Evolutionary conservation across 2,797 vertebrate species (phyloP), one percentile per base, ranked within the genome.

Genomic region (Clarias laeviceps): DNA sequence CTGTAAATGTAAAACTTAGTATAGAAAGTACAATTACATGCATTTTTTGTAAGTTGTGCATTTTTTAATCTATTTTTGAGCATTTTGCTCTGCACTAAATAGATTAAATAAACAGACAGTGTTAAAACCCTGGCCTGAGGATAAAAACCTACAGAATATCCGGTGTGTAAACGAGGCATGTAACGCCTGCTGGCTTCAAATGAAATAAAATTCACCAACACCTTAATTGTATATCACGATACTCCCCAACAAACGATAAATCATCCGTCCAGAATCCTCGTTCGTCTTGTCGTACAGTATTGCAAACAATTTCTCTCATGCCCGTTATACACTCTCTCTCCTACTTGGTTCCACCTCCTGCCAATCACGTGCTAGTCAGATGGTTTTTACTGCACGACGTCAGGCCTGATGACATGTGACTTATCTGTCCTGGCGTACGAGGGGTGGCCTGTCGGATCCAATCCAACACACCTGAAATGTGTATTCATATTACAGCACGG

Each of bases 391-490:
- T 40, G 76, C 57, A 62, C n/a, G 5, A 45, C 27, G 50, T n/a
- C n/a, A 15, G 4, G 1, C 8, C 15, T 50, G 40, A 18, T 50
- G 59, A 59, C 74, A 61, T 34, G 34, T 79, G 77, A 66, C 62
- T 50, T 65, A 80, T 80, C n/a, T 29, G 20, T 20, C 9, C 24
- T 80, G 40, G 62, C 5, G 9, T 66, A 80, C 50, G 40, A 54
- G 6, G 27, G 8, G 61, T 12, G 17, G 61, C 62, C 62, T 80
- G 78, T 80, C 62, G 65, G 22, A 80, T 29, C 24, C 24, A 66
- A 80, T 80, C 24, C 8, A 3, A 65, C 78, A 32, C 62, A 66
- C 40, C 37, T 80, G 24, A 65, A 15, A 80, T 45, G 78, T 62
- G 34, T 64, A 17, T 64, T n/a, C 14, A 12, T 64, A 37, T 61